Evolutionary conservation across 2,888 invertebrate species (phyloP).

Genomic region (Drosophila kambysellisi): DNA sequence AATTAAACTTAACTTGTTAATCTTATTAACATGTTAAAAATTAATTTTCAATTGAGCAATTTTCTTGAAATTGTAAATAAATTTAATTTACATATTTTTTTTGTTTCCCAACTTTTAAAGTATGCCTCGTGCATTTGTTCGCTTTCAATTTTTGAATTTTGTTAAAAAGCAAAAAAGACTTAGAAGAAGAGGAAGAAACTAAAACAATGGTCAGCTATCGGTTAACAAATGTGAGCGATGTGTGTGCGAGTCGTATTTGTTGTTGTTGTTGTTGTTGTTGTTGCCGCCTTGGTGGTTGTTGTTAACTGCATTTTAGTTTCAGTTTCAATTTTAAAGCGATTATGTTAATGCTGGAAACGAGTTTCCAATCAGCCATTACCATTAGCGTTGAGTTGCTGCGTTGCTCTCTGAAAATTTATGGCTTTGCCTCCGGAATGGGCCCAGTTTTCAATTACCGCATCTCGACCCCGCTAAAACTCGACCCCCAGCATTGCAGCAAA

Average conservation of each 20-base stretch:
- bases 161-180: conserved; percentile 9
- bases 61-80: not conserved
- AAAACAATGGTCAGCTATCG: conserved; percentile 49
- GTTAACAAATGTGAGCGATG: conserved; percentile 49
- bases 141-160: conserved; percentile 38
- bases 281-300: conserved; percentile 14
- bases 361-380: conserved; percentile 77
- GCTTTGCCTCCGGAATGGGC: conserved; percentile 60
- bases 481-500: conserved; percentile 31
- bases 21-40: not conserved
- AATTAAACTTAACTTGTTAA: not conserved
- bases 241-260: conserved; percentile 21
- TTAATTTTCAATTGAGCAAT: not conserved
- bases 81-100: not conserved
- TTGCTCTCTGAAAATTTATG: conserved; percentile 67
- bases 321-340: conserved; percentile 80
- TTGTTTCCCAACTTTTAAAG: conserved; percentile 1
- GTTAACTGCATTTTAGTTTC: conserved; percentile 75
- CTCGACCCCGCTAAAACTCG: conserved; percentile 49
- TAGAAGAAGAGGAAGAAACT: conserved; percentile 19
- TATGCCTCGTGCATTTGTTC: conserved; percentile 15
- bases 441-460: conserved; percentile 71
- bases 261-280: conserved; percentile 17
- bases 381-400: conserved; percentile 54
- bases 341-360: conserved; percentile 76